These are phyloP conservation scores for Varanus salvator DNA, from an alignment of 2,113 vertebrate genomes.

Conservation along the genomic window DNA sequence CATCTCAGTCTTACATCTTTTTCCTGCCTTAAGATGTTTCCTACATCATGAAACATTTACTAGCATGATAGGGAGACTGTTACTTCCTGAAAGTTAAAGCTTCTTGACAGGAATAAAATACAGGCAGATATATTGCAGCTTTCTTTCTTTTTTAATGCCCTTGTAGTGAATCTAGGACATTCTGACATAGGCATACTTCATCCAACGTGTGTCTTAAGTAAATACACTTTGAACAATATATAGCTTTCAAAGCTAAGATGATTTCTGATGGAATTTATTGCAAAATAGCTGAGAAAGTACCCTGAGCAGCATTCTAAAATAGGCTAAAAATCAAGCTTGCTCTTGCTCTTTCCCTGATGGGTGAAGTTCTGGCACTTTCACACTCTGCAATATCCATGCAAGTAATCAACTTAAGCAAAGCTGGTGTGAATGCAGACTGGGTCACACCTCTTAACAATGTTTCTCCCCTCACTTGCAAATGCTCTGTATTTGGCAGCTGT, in stretches of 20 bases:
- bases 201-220: background rate
- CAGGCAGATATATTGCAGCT: background rate
- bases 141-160: background rate
- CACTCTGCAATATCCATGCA: background rate
- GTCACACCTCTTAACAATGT: conserved; percentile 35
- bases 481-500: conserved; percentile 20
- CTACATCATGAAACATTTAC: background rate
- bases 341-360: background rate
- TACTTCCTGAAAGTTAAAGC: conserved; percentile 9
- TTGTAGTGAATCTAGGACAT: background rate
- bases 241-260: conserved; percentile 1
- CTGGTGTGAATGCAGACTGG: background rate
- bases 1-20: background rate
- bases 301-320: conserved; percentile 9
- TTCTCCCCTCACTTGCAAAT: conserved; percentile 26
- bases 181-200: background rate
- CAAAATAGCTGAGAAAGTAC: background rate
- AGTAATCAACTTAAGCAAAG: background rate
- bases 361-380: background rate
- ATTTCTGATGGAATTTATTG: background rate
- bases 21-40: background rate
- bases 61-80: background rate
- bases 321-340: background rate
- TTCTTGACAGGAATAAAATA: background rate
- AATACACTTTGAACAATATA: background rate